Evolutionary conservation across 2,113 vertebrate species (phyloP).

Genomic region (Cepphus grylle): DNA sequence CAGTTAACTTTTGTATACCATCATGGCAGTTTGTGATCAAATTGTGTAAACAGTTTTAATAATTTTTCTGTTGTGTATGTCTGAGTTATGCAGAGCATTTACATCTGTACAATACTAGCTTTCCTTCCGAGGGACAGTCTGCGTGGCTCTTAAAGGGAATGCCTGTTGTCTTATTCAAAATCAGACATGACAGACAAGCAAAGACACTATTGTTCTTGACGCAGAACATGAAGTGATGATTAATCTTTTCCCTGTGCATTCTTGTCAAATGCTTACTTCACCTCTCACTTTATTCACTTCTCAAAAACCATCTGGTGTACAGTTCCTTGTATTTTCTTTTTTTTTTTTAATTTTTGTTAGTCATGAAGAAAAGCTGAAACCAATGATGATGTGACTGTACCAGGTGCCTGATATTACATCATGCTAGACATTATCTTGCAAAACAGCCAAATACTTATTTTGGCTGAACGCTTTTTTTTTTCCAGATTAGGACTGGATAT

Average conservation of each 20-base stretch:
- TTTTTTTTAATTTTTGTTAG: slow-evolving; percentile 69
- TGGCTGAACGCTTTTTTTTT: not conserved
- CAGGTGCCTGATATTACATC: slow-evolving; percentile 56
- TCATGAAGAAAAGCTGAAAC: slow-evolving; percentile 59
- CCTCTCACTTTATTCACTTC: slow-evolving; percentile 84
- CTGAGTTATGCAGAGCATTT: not conserved
- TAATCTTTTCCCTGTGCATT: slow-evolving; percentile 84
- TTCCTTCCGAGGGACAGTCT: slow-evolving; percentile 9
- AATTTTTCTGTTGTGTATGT: not conserved
- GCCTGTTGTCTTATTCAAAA: slow-evolving; percentile 40
- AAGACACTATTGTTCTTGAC: slow-evolving; percentile 71
- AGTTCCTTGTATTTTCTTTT: slow-evolving; percentile 70
- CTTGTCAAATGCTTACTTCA: slow-evolving; percentile 88
- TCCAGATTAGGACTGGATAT: not conserved
- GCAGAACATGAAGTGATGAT: slow-evolving; percentile 79
- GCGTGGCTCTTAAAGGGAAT: not conserved
- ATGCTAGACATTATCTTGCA: slow-evolving; percentile 10
- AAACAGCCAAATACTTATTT: slow-evolving; percentile 10
- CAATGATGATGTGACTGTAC: slow-evolving; percentile 25
- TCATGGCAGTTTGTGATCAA: not conserved
- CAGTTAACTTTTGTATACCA: not conserved
- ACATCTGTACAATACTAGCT: not conserved
- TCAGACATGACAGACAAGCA: slow-evolving; percentile 56
- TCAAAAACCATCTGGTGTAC: slow-evolving; percentile 87
- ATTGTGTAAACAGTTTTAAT: not conserved